These are phyloP conservation scores for Odontocolon sp. DNA, from an alignment of 2,888 invertebrate genomes.

Conservation along the genomic window DNA sequence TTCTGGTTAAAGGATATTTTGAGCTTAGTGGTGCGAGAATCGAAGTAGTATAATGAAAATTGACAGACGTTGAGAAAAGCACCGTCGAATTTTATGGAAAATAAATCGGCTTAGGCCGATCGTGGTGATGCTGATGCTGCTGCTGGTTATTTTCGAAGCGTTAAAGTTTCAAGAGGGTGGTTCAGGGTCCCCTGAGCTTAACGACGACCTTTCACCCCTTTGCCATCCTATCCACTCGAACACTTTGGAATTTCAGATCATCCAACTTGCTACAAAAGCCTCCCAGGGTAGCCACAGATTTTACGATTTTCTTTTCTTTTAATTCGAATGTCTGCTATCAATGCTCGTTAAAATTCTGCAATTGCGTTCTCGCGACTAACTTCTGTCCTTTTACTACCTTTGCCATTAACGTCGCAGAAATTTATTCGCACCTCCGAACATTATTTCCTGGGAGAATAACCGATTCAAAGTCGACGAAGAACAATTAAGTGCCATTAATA, in stretches of 20 bases:
- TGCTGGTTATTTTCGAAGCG: constrained; percentile 41
- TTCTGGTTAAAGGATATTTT: background rate
- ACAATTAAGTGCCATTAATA: constrained; percentile 58
- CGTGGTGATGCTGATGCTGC: background rate
- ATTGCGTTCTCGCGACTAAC: constrained; percentile 37
- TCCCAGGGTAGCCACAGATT: background rate
- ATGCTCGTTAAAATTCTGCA: constrained; percentile 42
- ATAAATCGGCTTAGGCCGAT: constrained; percentile 45
- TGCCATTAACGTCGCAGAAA: constrained; percentile 43
- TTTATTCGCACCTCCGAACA: constrained; percentile 39
- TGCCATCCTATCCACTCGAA: constrained; percentile 8
- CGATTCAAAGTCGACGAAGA: constrained; percentile 45
- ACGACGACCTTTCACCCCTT: constrained; percentile 24
- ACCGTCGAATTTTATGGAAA: constrained; percentile 46
- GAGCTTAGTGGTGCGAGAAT: background rate
- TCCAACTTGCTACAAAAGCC: constrained; percentile 17
- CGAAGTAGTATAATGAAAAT: constrained; percentile 1
- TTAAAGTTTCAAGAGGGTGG: constrained; percentile 42
- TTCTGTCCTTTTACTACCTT: constrained; percentile 22
- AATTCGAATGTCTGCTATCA: constrained; percentile 33
- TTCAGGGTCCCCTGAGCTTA: constrained; percentile 34
- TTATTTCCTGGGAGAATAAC: constrained; percentile 30
- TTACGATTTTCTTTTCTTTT: constrained; percentile 33
- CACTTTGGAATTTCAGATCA: constrained; percentile 26
- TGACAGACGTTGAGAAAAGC: constrained; percentile 1